These are phyloP conservation scores for Synanthedon myopaeformis DNA, from an alignment of 2,888 invertebrate genomes.

Conservation along the genomic window DNA sequence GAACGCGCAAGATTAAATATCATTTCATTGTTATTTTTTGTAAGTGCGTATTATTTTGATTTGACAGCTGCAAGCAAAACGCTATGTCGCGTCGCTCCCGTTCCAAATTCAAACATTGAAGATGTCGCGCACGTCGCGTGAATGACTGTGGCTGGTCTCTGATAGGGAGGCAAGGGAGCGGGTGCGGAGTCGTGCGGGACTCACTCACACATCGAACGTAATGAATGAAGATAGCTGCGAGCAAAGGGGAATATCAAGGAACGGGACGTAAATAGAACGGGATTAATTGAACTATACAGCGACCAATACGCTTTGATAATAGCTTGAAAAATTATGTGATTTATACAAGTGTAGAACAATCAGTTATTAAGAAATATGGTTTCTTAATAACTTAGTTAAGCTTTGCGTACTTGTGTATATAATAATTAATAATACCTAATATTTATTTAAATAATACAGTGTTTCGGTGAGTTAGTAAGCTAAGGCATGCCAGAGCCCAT, in stretches of 20 bases:
- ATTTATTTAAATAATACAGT: too few species aligned
- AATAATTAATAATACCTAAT: too few species aligned
- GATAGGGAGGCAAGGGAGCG: constrained; percentile 13
- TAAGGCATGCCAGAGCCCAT: too few species aligned
- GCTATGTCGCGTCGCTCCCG: constrained; percentile 36
- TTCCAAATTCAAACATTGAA: constrained; percentile 30
- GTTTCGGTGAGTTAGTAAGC: too few species aligned
- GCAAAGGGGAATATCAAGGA: constrained; percentile 33
- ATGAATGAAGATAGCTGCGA: constrained; percentile 40
- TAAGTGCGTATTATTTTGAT: constrained; percentile 45
- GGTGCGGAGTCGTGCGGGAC: constrained; percentile 18
- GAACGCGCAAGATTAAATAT: constrained; percentile 21
- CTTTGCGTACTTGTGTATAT: too few species aligned
- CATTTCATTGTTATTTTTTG: constrained; percentile 5
- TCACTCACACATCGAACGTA: constrained; percentile 20
- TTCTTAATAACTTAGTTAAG: too few species aligned
- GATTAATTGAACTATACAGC: constrained; percentile 51
- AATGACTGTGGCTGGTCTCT: constrained; percentile 32
- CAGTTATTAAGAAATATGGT: too few species aligned
- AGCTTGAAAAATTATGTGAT: too few species aligned
- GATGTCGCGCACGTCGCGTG: constrained; percentile 39
- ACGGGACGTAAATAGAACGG: constrained; percentile 54
- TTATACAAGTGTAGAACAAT: too few species aligned
- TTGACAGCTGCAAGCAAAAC: constrained; percentile 62
- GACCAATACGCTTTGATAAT: constrained; percentile 33